These are phyloP conservation scores for Drosophila pallidifrons DNA, from an alignment of 1,140 invertebrate genomes.

Conservation along the genomic window DNA sequence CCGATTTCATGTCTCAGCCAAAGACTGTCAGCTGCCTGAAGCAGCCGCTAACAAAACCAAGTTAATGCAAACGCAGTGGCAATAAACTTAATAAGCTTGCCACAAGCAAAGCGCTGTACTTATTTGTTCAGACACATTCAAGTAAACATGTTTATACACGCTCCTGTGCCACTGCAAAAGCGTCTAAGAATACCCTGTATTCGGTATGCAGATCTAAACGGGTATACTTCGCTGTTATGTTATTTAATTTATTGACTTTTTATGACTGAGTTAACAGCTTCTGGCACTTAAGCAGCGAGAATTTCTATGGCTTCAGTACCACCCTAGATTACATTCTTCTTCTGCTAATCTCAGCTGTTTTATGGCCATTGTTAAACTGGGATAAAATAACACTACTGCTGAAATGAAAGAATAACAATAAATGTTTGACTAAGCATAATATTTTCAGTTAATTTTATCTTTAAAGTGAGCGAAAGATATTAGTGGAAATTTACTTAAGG, in stretches of 20 bases:
- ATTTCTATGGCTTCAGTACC: not conserved
- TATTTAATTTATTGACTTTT: not conserved
- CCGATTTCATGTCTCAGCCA: conserved; percentile 48
- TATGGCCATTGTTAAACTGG: not conserved
- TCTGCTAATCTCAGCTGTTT: not conserved
- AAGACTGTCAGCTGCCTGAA: conserved; percentile 23
- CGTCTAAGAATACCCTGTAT: conserved; percentile 5
- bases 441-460: no score
- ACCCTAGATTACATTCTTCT: no score
- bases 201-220: not conserved
- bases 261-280: not conserved
- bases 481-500: no score
- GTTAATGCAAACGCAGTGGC: conserved; percentile 45
- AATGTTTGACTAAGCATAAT: not conserved
- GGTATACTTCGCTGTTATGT: not conserved
- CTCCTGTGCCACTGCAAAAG: conserved; percentile 10
- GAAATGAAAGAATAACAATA: no score
- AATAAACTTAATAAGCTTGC: conserved; percentile 61
- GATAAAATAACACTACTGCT: not conserved
- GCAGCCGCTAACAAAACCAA: conserved; percentile 30
- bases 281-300: not conserved
- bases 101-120: conserved; percentile 11
- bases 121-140: conserved; percentile 15
- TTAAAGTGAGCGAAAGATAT: no score
- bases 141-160: conserved; percentile 17